phyloP scores from a whole-genome alignment of 1,140 invertebrate species.

The Amyelois transitella region DNA sequence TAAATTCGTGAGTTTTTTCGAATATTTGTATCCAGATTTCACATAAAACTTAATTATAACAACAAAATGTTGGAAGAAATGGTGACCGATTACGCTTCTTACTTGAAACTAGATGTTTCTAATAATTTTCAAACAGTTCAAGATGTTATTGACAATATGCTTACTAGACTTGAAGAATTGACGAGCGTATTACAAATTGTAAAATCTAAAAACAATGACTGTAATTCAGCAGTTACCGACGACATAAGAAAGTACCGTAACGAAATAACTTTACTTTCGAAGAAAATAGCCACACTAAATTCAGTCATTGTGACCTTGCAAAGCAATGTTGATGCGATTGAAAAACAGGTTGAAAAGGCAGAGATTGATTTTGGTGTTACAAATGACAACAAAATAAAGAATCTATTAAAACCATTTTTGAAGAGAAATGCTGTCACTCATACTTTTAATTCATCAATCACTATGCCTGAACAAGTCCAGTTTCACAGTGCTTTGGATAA shows the following conservation, averaged over 20 bases:
- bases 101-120: slow-evolving; percentile 62
- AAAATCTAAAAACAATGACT: slow-evolving; percentile 57
- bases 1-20: slow-evolving; percentile 43
- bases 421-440: slow-evolving; percentile 42
- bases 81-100: slow-evolving; percentile 59
- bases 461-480: slow-evolving; percentile 29
- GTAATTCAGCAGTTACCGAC: slow-evolving; percentile 41
- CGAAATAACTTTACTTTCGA: slow-evolving; percentile 59
- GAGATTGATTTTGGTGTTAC: slow-evolving; percentile 63
- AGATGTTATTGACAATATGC: slow-evolving; percentile 72
- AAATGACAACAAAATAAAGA: slow-evolving; percentile 63
- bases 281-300: slow-evolving; percentile 58
- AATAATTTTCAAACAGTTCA: slow-evolving; percentile 65
- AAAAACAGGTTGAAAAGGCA: slow-evolving; percentile 66
- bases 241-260: slow-evolving; percentile 57
- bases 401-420: slow-evolving; percentile 63
- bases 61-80: slow-evolving; percentile 58
- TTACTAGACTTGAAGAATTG: slow-evolving; percentile 71
- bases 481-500: slow-evolving; percentile 53
- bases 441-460: slow-evolving; percentile 12
- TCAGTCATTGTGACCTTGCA: slow-evolving; percentile 53
- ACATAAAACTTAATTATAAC: slow-evolving; percentile 17
- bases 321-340: slow-evolving; percentile 57
- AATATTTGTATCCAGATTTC: slow-evolving; percentile 65
- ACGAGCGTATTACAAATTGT: slow-evolving; percentile 69